phyloP scores from a whole-genome alignment of 1,140 invertebrate genomes.

The Zaprionus africanus region DNA sequence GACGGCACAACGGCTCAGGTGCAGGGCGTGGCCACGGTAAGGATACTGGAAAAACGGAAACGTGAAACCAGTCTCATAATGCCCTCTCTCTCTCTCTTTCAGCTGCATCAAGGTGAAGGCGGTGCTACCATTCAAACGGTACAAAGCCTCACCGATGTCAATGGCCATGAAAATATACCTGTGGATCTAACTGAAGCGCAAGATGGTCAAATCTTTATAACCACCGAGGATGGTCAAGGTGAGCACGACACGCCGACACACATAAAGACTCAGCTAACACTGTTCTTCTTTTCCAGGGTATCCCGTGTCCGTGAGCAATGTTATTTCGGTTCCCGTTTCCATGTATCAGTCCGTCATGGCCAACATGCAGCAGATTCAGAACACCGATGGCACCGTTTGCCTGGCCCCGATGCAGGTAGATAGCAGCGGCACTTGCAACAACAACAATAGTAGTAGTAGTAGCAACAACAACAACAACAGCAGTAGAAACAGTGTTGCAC shows the following conservation, averaged over 20 bases:
- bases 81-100: slow-evolving; percentile 14
- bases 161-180: slow-evolving; percentile 88
- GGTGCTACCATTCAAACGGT: slow-evolving; percentile 90
- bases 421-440: slow-evolving; percentile 52
- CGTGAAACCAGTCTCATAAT: neutral
- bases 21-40: slow-evolving; percentile 93
- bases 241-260: slow-evolving; percentile 44
- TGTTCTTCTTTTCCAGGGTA: slow-evolving; percentile 86
- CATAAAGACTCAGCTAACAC: neutral
- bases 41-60: neutral
- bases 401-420: slow-evolving; percentile 92
- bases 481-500: slow-evolving; percentile 18
- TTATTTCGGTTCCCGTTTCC: slow-evolving; percentile 97
- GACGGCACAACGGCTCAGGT: slow-evolving; percentile 98
- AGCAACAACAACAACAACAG: slow-evolving; percentile 30
- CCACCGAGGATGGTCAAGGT: slow-evolving; percentile 97
- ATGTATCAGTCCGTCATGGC: slow-evolving; percentile 99
- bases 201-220: slow-evolving; percentile 97
- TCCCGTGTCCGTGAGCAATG: slow-evolving; percentile 95
- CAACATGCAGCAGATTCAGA: slow-evolving; percentile 93
- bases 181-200: slow-evolving; percentile 96
- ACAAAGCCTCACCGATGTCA: slow-evolving; percentile 87
- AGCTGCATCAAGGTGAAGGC: slow-evolving; percentile 92
- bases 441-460: slow-evolving; percentile 16
- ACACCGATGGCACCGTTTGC: slow-evolving; percentile 91